phyloP scores from a whole-genome alignment of 2,888 invertebrate species.

The Chromoteleia sp. region DNA sequence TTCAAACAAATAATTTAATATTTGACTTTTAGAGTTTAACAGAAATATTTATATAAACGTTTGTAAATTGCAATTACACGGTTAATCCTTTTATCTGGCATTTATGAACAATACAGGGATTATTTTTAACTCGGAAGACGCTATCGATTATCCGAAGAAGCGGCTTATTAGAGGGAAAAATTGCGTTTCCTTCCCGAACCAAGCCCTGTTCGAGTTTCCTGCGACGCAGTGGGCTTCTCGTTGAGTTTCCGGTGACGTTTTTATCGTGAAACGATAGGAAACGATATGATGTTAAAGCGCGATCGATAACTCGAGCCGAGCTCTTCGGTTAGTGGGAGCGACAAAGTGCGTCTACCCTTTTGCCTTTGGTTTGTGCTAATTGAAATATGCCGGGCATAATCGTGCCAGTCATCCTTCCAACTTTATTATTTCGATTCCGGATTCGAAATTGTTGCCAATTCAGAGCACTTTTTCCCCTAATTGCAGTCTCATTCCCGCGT shows the following conservation, averaged over 20 bases:
- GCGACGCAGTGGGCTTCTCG: conserved; percentile 32
- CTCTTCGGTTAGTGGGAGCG: conserved; percentile 41
- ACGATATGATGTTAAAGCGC: conserved; percentile 60
- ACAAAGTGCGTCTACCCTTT: conserved; percentile 63
- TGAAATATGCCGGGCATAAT: conserved; percentile 63
- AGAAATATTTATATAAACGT: too few relatives aligned
- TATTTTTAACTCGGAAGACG: conserved; percentile 40
- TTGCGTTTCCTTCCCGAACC: conserved; percentile 44
- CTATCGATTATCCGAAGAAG: conserved; percentile 37
- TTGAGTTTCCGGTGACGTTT: conserved; percentile 61
- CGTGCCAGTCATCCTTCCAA: conserved; percentile 58
- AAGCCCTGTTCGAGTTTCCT: conserved; percentile 30
- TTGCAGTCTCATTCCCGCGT: conserved; percentile 26
- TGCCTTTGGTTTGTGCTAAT: conserved; percentile 63
- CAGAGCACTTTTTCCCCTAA: conserved; percentile 5
- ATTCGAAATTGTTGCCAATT: conserved; percentile 36
- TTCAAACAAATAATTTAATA: too few relatives aligned
- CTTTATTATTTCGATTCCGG: conserved; percentile 53
- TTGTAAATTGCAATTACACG: too few relatives aligned
- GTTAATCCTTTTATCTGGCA: too few relatives aligned
- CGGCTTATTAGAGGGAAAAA: conserved; percentile 47
- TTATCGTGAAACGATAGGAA: conserved; percentile 64
- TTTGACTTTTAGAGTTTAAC: too few relatives aligned
- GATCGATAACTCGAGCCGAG: conserved; percentile 62
- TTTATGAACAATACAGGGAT: too few relatives aligned